A percentile compares a stretch with the other conserved stretches of the same genome.
phyloP scores from a whole-genome alignment of 2,797 vertebrate species.

The Allobates femoralis region DNA sequence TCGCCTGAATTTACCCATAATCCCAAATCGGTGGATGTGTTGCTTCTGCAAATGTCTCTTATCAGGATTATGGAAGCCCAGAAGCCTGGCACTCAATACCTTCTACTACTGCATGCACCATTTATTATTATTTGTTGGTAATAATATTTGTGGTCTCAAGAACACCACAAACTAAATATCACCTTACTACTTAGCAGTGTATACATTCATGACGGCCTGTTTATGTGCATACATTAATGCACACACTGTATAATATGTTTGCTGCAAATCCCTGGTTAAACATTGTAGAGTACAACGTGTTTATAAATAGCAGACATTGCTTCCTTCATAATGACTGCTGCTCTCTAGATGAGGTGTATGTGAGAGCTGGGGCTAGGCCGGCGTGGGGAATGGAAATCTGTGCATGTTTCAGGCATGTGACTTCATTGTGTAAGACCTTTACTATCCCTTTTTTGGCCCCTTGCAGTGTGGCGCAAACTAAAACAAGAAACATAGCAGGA shows the following conservation, averaged over 20 bases:
- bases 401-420: conserved; percentile 52
- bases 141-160: background rate
- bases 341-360: conserved; percentile 34
- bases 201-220: background rate
- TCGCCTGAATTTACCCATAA: too few species aligned
- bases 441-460: conserved; percentile 60
- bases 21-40: too few species aligned
- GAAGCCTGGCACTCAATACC: too few species aligned
- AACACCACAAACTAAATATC: conserved; percentile 16
- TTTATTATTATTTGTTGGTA: background rate
- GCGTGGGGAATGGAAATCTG: conserved; percentile 47
- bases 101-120: background rate
- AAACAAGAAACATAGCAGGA: conserved; percentile 59
- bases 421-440: conserved; percentile 59
- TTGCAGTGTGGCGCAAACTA: conserved; percentile 59
- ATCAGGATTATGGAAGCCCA: too few species aligned
- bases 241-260: conserved; percentile 5
- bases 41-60: too few species aligned
- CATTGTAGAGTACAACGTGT: background rate
- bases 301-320: conserved; percentile 34
- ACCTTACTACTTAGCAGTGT: background rate
- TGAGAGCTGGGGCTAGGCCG: conserved; percentile 34
- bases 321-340: conserved; percentile 31
- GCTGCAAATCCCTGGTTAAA: conserved; percentile 15
- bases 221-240: conserved; percentile 17